Conservation (phyloP, 2,888 invertebrate genomes). For the Dichetophora obliterata region DNA sequence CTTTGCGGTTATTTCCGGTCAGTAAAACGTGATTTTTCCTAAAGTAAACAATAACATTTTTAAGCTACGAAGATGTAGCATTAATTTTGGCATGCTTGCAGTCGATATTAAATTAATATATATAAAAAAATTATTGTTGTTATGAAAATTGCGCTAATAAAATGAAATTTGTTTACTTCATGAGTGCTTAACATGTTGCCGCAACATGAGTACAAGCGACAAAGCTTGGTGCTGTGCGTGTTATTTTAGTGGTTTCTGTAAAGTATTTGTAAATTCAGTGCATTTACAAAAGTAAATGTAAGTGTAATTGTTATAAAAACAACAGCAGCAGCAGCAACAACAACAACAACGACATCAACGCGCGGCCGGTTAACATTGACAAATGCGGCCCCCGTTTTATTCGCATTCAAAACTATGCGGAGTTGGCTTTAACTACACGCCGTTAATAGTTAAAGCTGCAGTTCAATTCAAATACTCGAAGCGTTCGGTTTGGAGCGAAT, state of each 20-base stretch:
- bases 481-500: slow-evolving; percentile 47
- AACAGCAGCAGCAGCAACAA: neutral
- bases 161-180: too few relatives aligned
- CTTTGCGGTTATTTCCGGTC: too few relatives aligned
- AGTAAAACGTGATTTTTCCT: too few relatives aligned
- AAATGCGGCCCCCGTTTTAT: neutral
- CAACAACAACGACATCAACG: neutral
- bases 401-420: neutral
- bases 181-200: neutral
- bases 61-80: too few relatives aligned
- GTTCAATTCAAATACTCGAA: slow-evolving; percentile 49
- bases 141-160: too few relatives aligned
- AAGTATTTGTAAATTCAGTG: neutral
- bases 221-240: neutral
- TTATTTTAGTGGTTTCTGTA: neutral
- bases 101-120: too few relatives aligned
- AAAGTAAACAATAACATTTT: too few relatives aligned
- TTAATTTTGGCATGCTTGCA: too few relatives aligned
- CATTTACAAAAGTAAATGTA: too few relatives aligned
- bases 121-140: too few relatives aligned
- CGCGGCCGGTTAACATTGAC: slow-evolving; percentile 8
- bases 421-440: slow-evolving; percentile 43
- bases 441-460: slow-evolving; percentile 44
- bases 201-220: neutral
- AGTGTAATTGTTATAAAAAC: neutral